Evolutionary conservation across 2,797 vertebrate genomes (phyloP).

Genomic region (Hydrocynus forskahlii): DNA sequence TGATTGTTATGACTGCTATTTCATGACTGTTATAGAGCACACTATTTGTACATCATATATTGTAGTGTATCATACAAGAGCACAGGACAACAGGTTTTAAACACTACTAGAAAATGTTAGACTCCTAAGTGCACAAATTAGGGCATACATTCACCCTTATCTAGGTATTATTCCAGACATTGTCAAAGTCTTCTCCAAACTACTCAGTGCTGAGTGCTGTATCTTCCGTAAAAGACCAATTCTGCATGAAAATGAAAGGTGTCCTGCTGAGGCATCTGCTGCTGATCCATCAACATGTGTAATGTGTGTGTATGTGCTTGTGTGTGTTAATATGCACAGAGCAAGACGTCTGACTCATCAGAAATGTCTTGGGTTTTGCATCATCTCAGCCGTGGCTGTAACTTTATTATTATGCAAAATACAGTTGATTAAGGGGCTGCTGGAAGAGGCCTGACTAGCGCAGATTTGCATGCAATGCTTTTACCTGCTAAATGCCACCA

Average conservation of each 20-base stretch:
- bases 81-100: too few relatives aligned
- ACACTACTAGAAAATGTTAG: too few relatives aligned
- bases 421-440: constrained; percentile 44
- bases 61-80: too few relatives aligned
- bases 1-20: too few relatives aligned
- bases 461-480: constrained; percentile 54
- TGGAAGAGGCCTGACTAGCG: constrained; percentile 43
- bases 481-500: constrained; percentile 37
- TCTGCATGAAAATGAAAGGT: neutral
- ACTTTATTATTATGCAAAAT: constrained; percentile 56
- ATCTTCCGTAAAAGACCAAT: neutral
- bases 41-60: too few relatives aligned
- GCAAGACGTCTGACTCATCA: constrained; percentile 40
- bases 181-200: too few relatives aligned
- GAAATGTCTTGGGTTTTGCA: constrained; percentile 53
- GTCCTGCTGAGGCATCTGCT: neutral
- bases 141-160: neutral
- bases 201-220: too few relatives aligned
- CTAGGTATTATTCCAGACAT: too few relatives aligned
- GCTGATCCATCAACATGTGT: neutral
- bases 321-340: constrained; percentile 1
- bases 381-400: constrained; percentile 42
- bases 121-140: too few relatives aligned
- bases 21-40: too few relatives aligned
- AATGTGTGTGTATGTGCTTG: neutral